Evolutionary conservation across 1,140 invertebrate species (phyloP).

Genomic region (Thalassaphorura encarpata): DNA sequence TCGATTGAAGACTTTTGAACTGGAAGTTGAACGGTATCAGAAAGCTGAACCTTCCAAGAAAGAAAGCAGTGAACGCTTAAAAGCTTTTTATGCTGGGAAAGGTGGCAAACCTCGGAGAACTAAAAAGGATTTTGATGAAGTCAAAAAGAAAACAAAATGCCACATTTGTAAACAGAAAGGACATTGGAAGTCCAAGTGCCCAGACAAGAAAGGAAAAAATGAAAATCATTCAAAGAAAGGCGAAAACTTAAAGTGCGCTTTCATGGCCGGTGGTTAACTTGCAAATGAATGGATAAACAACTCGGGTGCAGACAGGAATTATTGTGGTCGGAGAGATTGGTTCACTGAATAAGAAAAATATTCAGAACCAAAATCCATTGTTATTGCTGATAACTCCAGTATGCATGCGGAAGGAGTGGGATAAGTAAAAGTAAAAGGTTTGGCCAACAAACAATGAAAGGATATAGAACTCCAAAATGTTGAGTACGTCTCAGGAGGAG

Average conservation of each 20-base stretch:
- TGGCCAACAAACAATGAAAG: conserved; percentile 1
- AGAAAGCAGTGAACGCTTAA: background rate
- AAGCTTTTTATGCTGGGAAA: conserved; percentile 3
- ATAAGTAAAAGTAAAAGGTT: conserved; percentile 12
- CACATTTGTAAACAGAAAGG: conserved; percentile 9
- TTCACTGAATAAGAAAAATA: conserved; percentile 14
- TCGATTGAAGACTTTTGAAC: conserved; percentile 17
- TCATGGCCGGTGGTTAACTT: background rate
- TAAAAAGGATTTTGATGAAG: conserved; percentile 9
- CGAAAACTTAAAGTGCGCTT: background rate
- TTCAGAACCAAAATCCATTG: background rate
- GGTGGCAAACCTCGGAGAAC: background rate
- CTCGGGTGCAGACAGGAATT: conserved; percentile 9
- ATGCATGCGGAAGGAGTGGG: background rate
- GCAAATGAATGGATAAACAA: conserved; percentile 16
- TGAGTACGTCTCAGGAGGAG: conserved; percentile 5
- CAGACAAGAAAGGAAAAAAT: background rate
- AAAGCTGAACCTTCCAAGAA: background rate
- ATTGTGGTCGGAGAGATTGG: conserved; percentile 16
- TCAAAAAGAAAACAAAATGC: conserved; percentile 18
- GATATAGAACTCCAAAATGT: conserved; percentile 9
- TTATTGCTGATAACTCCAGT: background rate
- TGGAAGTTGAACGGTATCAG: conserved; percentile 9
- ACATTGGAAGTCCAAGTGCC: conserved; percentile 14
- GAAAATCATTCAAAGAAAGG: background rate